Evolutionary conservation across 1,140 invertebrate genomes (phyloP).

Genomic region (Drosophila yakuba): DNA sequence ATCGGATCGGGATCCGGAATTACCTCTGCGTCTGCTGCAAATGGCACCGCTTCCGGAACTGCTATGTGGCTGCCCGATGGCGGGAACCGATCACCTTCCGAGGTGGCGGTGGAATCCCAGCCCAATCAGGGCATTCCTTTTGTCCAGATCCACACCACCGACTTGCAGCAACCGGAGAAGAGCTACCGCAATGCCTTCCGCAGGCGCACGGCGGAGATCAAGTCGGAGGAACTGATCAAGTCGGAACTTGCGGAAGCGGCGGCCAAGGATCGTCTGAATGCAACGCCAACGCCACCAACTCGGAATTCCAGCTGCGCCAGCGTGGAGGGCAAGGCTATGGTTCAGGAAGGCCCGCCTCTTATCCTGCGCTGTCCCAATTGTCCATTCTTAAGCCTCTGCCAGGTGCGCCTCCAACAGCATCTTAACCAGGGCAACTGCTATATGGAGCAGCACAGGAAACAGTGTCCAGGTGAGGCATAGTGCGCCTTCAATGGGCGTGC

Average conservation of each 20-base stretch:
- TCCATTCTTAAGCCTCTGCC: slow-evolving; percentile 62
- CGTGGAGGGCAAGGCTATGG: slow-evolving; percentile 43
- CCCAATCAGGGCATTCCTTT: slow-evolving; percentile 58
- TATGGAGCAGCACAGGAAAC: slow-evolving; percentile 29
- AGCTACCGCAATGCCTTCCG: slow-evolving; percentile 75
- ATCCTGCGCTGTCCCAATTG: slow-evolving; percentile 58
- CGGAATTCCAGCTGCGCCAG: slow-evolving; percentile 41
- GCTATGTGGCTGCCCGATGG: slow-evolving; percentile 33
- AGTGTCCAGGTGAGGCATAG: slow-evolving; percentile 57
- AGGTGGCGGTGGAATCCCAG: background rate
- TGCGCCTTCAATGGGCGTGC: too few species aligned
- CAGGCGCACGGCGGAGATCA: slow-evolving; percentile 73
- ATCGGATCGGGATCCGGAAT: slow-evolving; percentile 3
- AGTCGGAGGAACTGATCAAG: slow-evolving; percentile 79
- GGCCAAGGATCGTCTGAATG: slow-evolving; percentile 69
- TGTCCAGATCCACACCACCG: slow-evolving; percentile 79
- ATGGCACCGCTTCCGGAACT: background rate
- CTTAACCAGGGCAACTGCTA: slow-evolving; percentile 50
- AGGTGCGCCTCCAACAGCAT: slow-evolving; percentile 38
- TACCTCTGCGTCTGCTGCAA: background rate
- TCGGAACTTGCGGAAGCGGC: slow-evolving; percentile 73
- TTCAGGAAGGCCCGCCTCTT: slow-evolving; percentile 11
- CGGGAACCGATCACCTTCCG: background rate
- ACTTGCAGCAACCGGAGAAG: slow-evolving; percentile 67
- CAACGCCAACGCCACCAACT: slow-evolving; percentile 75